Conservation (phyloP, 2,113 vertebrate genomes). For the Abramis brama region DNA sequence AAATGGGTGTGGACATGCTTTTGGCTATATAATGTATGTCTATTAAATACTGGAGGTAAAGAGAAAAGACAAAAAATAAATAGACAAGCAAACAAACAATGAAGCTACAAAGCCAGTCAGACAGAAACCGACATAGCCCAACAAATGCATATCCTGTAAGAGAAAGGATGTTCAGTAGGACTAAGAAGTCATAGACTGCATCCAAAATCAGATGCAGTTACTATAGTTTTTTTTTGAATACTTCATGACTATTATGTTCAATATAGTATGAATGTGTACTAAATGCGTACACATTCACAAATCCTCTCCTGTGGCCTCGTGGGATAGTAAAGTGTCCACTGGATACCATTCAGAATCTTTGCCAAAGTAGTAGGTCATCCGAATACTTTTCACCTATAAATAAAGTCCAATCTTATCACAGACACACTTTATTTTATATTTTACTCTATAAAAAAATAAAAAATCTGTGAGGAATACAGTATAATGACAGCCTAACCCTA, state of each 20-base stretch:
- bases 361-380: too few species aligned
- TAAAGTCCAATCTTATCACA: too few species aligned
- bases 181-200: neutral
- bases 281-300: too few species aligned
- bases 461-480: neutral
- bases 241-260: neutral
- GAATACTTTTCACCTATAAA: too few species aligned
- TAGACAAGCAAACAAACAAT: neutral
- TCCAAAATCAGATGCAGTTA: neutral
- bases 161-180: too few species aligned
- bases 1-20: neutral
- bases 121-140: neutral
- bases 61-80: neutral
- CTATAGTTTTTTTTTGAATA: neutral
- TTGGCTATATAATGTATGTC: neutral
- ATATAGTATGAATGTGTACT: neutral
- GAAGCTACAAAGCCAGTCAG: neutral
- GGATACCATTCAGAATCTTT: too few species aligned
- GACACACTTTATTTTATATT: neutral
- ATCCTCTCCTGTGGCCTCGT: too few species aligned
- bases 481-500: too few species aligned
- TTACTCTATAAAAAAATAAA: neutral
- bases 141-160: too few species aligned
- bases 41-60: neutral
- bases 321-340: too few species aligned